Percentiles rank a stretch among this genome's conserved stretches.
Evolutionary conservation across 2,888 invertebrate genomes (phyloP).

Genomic region (Bellardia bayeri): DNA sequence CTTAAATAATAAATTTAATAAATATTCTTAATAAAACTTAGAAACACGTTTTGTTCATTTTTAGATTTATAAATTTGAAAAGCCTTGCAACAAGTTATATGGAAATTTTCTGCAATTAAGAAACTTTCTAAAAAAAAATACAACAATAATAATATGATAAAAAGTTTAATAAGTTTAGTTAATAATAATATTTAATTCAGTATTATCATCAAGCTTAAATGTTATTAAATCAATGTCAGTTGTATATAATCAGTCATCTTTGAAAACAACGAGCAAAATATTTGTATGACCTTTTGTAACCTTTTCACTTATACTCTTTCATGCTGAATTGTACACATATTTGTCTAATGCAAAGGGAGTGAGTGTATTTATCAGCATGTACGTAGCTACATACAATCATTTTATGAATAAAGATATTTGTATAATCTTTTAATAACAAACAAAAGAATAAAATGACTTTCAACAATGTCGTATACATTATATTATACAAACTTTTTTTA

Average conservation of each 20-base stretch:
- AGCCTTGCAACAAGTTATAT: too few species aligned
- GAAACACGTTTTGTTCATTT: too few species aligned
- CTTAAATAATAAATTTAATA: too few species aligned
- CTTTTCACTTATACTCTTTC: conserved; percentile 3
- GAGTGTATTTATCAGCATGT: background rate
- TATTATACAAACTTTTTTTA: background rate
- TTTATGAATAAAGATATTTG: conserved; percentile 61
- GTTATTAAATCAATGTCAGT: conserved; percentile 9
- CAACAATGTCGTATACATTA: conserved; percentile 65
- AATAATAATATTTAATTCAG: background rate
- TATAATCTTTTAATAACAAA: conserved; percentile 64
- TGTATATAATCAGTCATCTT: conserved; percentile 34
- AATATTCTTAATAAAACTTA: too few species aligned
- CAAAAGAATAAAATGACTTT: conserved; percentile 70
- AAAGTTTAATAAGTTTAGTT: too few species aligned
- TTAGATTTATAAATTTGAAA: background rate
- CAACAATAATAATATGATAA: too few species aligned
- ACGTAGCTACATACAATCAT: background rate
- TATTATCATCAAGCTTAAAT: background rate
- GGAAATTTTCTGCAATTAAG: too few species aligned
- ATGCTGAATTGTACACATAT: conserved; percentile 41
- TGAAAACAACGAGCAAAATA: background rate
- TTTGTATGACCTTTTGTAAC: conserved; percentile 51
- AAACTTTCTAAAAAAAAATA: too few species aligned
- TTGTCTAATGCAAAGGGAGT: background rate